Conservation (phyloP, 2,113 vertebrate species). For the Rostratula benghalensis region DNA sequence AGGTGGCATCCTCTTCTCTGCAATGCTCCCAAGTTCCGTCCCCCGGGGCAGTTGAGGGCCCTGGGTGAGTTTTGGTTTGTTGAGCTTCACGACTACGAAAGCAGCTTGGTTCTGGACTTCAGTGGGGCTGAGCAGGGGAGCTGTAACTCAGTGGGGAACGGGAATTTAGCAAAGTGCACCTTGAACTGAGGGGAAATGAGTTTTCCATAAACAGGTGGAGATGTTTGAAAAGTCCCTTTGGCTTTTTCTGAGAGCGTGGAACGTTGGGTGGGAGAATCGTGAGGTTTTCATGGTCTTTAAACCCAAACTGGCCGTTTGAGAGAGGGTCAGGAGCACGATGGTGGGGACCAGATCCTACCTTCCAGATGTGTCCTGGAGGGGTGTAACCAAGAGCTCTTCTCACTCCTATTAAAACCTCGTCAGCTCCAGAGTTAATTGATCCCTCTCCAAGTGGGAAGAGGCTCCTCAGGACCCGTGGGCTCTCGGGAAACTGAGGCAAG, state of each 20-base stretch:
- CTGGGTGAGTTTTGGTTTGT: neutral
- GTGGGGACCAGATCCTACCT: rapidly evolving
- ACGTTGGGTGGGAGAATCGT: neutral
- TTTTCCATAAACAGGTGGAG: neutral
- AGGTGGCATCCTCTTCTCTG: rapidly evolving
- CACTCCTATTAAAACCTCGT: neutral
- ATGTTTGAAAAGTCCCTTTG: neutral
- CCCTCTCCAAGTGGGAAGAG: neutral
- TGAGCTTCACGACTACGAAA: neutral
- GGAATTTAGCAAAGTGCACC: neutral
- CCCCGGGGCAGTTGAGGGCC: neutral
- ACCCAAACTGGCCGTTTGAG: neutral
- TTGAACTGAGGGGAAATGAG: neutral
- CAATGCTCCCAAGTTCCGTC: neutral
- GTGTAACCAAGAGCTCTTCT: neutral
- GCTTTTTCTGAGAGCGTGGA: neutral
- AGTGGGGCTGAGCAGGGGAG: neutral
- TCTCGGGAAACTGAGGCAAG: neutral
- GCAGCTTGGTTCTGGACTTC: rapidly evolving
- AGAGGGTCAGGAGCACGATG: rapidly evolving
- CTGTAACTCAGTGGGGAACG: neutral
- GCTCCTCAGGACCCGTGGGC: neutral
- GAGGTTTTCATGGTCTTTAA: neutral
- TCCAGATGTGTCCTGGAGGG: rapidly evolving
- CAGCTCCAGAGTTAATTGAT: neutral